Conservation (phyloP, 2,797 vertebrate species). For the Neosilurus hyrtlii region DNA sequence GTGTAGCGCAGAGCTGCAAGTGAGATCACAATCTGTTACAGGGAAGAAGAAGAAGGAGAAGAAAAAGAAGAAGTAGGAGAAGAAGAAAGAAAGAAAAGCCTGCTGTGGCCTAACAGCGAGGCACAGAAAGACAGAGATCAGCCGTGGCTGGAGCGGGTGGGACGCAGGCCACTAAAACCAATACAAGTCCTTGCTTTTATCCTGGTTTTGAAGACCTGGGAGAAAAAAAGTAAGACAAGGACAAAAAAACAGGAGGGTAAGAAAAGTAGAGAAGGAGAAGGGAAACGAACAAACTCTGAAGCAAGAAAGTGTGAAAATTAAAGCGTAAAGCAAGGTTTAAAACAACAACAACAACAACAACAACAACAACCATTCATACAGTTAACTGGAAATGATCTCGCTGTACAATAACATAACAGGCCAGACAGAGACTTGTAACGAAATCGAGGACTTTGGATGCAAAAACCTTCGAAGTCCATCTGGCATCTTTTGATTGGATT, state of each 20-base stretch:
- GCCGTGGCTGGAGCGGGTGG: constrained; percentile 61
- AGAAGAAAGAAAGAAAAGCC: constrained; percentile 48
- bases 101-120: constrained; percentile 64
- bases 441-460: neutral
- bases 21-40: constrained; percentile 93
- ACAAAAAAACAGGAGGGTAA: constrained; percentile 59
- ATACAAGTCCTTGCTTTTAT: constrained; percentile 97
- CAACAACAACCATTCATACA: neutral
- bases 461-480: too few species aligned
- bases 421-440: neutral
- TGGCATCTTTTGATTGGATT: too few species aligned
- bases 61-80: neutral
- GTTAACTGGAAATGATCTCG: too few species aligned
- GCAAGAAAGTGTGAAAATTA: constrained; percentile 44
- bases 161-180: constrained; percentile 86
- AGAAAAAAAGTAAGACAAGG: constrained; percentile 55
- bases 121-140: constrained; percentile 73
- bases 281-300: constrained; percentile 30
- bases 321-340: constrained; percentile 10
- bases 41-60: constrained; percentile 57
- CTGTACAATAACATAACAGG: neutral
- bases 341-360: too few species aligned
- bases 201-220: constrained; percentile 94
- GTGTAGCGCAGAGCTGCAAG: constrained; percentile 92
- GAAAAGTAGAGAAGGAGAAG: constrained; percentile 1